Evolutionary conservation across 2,113 vertebrate genomes (phyloP).

Genomic region (Alectura lathami): DNA sequence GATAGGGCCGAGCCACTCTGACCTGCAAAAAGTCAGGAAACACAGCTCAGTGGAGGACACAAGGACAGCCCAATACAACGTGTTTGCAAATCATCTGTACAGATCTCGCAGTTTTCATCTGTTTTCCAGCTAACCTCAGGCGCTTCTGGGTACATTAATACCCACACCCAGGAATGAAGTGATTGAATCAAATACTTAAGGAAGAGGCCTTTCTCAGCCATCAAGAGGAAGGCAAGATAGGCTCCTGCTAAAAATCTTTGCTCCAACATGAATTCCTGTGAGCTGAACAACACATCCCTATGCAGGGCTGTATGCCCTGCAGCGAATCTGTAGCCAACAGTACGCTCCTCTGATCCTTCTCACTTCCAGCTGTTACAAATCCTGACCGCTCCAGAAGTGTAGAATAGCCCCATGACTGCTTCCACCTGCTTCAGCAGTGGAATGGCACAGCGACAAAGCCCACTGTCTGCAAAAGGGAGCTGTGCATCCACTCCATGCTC

Average conservation of each 20-base stretch:
- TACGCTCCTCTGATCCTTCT: not conserved
- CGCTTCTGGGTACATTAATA: not conserved
- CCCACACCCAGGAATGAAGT: not conserved
- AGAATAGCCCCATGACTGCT: not conserved
- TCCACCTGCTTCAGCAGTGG: not conserved
- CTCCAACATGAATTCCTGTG: not conserved
- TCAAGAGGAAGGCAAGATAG: not conserved
- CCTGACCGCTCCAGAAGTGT: not conserved
- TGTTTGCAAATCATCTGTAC: not conserved
- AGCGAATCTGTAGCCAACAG: not conserved
- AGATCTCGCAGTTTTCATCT: not conserved
- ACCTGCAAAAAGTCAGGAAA: slow-evolving; percentile 36
- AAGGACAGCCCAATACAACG: not conserved
- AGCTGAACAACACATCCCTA: rapidly evolving
- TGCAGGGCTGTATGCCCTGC: not conserved
- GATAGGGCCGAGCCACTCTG: not conserved
- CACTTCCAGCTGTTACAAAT: not conserved
- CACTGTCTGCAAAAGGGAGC: not conserved
- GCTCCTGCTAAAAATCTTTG: not conserved
- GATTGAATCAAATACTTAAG: not conserved
- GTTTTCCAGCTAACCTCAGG: not conserved
- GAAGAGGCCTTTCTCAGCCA: not conserved
- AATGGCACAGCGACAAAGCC: not conserved
- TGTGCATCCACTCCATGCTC: not conserved
- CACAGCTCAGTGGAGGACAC: not conserved